Conservation (phyloP, 2,888 invertebrate genomes). For the Gymnosoma rotundatum region DNA sequence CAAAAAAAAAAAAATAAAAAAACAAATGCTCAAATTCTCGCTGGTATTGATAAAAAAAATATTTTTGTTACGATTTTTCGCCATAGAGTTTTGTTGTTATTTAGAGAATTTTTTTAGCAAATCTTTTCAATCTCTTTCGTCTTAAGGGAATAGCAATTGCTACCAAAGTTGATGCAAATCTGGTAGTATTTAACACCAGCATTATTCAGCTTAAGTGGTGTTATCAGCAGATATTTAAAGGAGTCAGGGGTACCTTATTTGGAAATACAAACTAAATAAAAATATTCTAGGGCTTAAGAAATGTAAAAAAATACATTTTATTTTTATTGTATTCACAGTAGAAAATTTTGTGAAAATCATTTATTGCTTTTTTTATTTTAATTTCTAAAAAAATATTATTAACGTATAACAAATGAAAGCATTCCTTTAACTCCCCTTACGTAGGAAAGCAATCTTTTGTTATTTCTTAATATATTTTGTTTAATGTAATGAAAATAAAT, state of each 20-base stretch:
- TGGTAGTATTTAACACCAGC: slow-evolving; percentile 32
- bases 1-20: no score
- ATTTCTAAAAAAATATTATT: neutral
- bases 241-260: neutral
- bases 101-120: slow-evolving; percentile 30
- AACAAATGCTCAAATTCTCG: slow-evolving; percentile 37
- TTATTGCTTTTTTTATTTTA: no score
- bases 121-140: slow-evolving; percentile 51
- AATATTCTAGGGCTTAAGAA: no score
- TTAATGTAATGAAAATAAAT: slow-evolving; percentile 32
- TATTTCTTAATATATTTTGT: slow-evolving; percentile 15
- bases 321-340: no score
- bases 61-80: slow-evolving; percentile 1
- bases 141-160: slow-evolving; percentile 46
- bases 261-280: no score
- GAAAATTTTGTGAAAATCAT: no score
- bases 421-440: neutral
- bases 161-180: slow-evolving; percentile 51
- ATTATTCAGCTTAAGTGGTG: slow-evolving; percentile 25
- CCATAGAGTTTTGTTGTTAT: slow-evolving; percentile 1
- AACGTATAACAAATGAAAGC: neutral
- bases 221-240: slow-evolving; percentile 4
- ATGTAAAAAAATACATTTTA: no score
- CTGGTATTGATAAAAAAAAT: slow-evolving; percentile 15
- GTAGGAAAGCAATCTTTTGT: neutral